These are phyloP conservation scores for Camponotus fellah DNA, from an alignment of 2,888 invertebrate genomes.

Conservation along the genomic window DNA sequence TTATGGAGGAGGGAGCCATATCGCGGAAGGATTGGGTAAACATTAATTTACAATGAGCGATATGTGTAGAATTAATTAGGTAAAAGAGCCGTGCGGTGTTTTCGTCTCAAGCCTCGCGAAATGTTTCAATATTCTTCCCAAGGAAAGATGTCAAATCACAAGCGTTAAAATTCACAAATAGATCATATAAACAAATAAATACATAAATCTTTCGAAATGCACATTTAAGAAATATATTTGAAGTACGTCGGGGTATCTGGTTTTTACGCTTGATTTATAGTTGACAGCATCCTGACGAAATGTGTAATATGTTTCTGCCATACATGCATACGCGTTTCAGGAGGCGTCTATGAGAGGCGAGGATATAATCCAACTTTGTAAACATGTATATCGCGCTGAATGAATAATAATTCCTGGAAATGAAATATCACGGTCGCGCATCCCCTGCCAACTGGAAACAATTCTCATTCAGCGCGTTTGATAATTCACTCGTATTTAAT, in stretches of 20 bases:
- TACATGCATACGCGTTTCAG: not conserved
- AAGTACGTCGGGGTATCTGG: not conserved
- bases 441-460: conserved; percentile 33
- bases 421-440: conserved; percentile 37
- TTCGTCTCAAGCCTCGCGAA: not conserved
- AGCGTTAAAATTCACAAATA: not conserved
- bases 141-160: not conserved
- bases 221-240: conserved; percentile 1
- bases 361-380: conserved; percentile 34
- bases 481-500: conserved; percentile 49
- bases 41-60: conserved; percentile 31
- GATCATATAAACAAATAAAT: not conserved
- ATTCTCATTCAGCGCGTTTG: conserved; percentile 38
- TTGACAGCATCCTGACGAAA: not conserved
- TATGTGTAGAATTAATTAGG: conserved; percentile 37
- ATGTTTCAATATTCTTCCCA: not conserved
- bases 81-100: not conserved
- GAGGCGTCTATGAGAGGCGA: not conserved
- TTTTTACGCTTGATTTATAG: conserved; percentile 9
- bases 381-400: conserved; percentile 25
- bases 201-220: not conserved
- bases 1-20: not conserved
- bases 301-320: not conserved
- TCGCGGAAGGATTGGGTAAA: conserved; percentile 14
- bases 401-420: conserved; percentile 37